phyloP scores from a whole-genome alignment of 1,140 invertebrate genomes.

The Apis dorsata region DNA sequence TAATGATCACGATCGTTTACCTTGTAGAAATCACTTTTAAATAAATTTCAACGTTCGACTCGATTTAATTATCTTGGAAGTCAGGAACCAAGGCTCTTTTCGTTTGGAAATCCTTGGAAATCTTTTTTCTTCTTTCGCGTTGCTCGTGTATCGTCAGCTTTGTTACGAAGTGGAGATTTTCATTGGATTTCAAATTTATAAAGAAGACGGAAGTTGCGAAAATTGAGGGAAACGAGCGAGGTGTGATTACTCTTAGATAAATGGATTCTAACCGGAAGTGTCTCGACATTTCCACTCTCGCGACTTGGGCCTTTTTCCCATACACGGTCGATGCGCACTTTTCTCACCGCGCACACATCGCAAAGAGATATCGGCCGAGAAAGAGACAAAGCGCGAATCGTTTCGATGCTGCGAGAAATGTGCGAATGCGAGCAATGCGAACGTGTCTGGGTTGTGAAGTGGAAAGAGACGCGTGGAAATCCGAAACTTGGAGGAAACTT shows the following conservation, averaged over 20 bases:
- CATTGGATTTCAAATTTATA: too few relatives aligned
- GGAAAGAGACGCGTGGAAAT: too few relatives aligned
- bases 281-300: too few relatives aligned
- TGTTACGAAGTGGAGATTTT: too few relatives aligned
- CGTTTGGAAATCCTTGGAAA: background rate
- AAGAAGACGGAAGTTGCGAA: too few relatives aligned
- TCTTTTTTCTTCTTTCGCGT: background rate
- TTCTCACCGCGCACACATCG: constrained; percentile 60
- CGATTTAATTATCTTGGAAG: constrained; percentile 32
- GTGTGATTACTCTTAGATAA: too few relatives aligned
- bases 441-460: too few relatives aligned
- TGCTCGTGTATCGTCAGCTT: too few relatives aligned
- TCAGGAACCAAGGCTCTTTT: background rate
- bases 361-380: constrained; percentile 32
- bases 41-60: constrained; percentile 23
- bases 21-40: constrained; percentile 34
- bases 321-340: constrained; percentile 47
- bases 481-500: too few relatives aligned
- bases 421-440: too few relatives aligned
- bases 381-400: constrained; percentile 18
- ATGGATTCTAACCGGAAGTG: too few relatives aligned
- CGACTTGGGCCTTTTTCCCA: background rate
- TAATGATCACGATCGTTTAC: constrained; percentile 45
- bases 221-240: too few relatives aligned
- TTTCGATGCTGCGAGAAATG: background rate